These are phyloP conservation scores for Tachysurus fulvidraco DNA, from an alignment of 2,113 vertebrate species.

Conservation along the genomic window DNA sequence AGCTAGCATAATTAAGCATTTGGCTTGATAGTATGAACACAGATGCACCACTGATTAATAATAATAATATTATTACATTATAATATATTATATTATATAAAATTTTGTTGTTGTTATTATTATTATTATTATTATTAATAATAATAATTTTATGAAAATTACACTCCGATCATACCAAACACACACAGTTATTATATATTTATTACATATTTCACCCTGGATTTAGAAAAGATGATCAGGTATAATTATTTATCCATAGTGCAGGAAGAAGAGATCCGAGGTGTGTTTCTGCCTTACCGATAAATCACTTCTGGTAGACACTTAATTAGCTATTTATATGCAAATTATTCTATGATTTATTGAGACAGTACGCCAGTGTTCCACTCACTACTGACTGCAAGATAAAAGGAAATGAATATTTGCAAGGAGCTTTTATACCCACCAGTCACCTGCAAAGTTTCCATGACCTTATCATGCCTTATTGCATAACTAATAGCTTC, in stretches of 20 bases:
- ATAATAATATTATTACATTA: no score
- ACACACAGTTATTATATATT: background rate
- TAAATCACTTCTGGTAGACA: constrained; percentile 57
- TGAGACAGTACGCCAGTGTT: constrained; percentile 46
- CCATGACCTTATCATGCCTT: constrained; percentile 35
- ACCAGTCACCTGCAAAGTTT: constrained; percentile 46
- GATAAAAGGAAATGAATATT: constrained; percentile 51
- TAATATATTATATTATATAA: no score
- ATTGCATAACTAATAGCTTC: constrained; percentile 52
- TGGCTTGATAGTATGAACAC: constrained; percentile 48
- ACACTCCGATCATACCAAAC: background rate
- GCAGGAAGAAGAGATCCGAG: constrained; percentile 41
- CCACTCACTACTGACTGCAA: constrained; percentile 41
- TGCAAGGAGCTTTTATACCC: constrained; percentile 40
- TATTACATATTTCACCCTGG: constrained; percentile 25
- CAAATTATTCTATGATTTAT: constrained; percentile 59
- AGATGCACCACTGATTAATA: background rate
- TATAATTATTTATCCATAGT: constrained; percentile 51
- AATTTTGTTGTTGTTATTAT: no score
- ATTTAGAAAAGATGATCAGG: constrained; percentile 46
- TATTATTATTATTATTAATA: no score
- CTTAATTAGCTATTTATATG: constrained; percentile 65
- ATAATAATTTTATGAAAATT: background rate
- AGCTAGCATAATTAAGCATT: constrained; percentile 47
- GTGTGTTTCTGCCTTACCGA: constrained; percentile 51